A percentile compares a stretch with the other conserved stretches of the same genome.
Conservation (phyloP, 1,140 invertebrate genomes). For the Centruroides sculpturatus region DNA sequence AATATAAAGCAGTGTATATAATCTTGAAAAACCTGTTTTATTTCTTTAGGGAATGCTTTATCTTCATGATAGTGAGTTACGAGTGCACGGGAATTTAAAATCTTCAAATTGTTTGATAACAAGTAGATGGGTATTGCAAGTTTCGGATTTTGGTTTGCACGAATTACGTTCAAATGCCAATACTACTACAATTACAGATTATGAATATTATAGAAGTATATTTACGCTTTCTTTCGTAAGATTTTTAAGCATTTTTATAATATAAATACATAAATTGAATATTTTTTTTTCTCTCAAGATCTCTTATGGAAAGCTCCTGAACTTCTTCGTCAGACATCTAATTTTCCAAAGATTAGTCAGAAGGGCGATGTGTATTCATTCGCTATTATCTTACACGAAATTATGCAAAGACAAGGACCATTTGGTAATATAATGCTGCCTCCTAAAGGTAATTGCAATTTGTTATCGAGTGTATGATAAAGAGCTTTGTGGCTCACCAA, state of each 20-base stretch:
- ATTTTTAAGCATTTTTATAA: neutral
- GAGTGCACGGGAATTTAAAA: constrained; percentile 90
- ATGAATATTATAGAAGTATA: constrained; percentile 66
- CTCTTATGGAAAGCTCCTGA: constrained; percentile 67
- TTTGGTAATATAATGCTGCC: constrained; percentile 61
- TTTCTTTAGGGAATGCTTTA: constrained; percentile 58
- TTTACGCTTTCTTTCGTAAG: neutral
- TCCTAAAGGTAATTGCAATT: constrained; percentile 51
- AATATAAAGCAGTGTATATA: neutral
- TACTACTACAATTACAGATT: constrained; percentile 58
- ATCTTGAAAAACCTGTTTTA: neutral
- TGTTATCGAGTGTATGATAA: no score
- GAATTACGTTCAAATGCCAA: constrained; percentile 47
- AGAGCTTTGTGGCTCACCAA: no score
- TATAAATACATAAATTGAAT: no score
- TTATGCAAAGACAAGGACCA: constrained; percentile 54
- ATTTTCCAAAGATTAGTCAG: constrained; percentile 45
- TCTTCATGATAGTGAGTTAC: constrained; percentile 73
- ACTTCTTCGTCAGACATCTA: constrained; percentile 40
- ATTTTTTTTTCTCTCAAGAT: constrained; percentile 34
- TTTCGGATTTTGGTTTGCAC: constrained; percentile 85
- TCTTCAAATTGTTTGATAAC: constrained; percentile 86
- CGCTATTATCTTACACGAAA: constrained; percentile 79
- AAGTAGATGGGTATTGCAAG: constrained; percentile 83
- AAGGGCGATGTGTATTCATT: constrained; percentile 89